Evolutionary conservation across 2,113 vertebrate species (phyloP).

Genomic region (Salvelinus alpinus): DNA sequence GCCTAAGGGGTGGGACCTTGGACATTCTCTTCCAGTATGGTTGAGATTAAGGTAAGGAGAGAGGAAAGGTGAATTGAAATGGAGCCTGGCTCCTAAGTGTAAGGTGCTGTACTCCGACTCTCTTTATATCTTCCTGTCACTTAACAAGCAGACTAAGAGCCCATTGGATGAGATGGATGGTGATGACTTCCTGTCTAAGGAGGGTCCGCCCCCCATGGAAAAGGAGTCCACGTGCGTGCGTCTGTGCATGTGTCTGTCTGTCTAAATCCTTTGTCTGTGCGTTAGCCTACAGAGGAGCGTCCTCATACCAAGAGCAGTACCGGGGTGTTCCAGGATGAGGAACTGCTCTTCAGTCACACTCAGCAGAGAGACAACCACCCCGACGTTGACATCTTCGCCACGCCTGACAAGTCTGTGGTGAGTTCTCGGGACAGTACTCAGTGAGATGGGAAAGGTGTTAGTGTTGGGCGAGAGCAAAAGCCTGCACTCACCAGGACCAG

Average conservation of each 20-base stretch:
- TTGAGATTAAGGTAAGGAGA: too few species aligned
- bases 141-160: slow-evolving; percentile 52
- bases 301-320: slow-evolving; percentile 83
- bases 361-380: slow-evolving; percentile 96
- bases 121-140: too few species aligned
- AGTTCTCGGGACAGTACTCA: slow-evolving; percentile 42
- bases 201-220: slow-evolving; percentile 60
- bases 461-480: background rate
- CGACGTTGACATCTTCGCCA: slow-evolving; percentile 91
- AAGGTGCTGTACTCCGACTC: too few species aligned
- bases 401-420: slow-evolving; percentile 77
- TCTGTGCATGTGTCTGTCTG: background rate
- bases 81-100: too few species aligned
- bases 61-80: too few species aligned
- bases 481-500: background rate
- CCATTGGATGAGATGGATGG: slow-evolving; percentile 41
- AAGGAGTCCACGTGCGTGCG: slow-evolving; percentile 64
- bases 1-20: too few species aligned
- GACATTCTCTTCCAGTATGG: too few species aligned
- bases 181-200: slow-evolving; percentile 64
- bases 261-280: background rate
- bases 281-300: slow-evolving; percentile 70
- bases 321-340: slow-evolving; percentile 94
- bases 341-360: slow-evolving; percentile 92
- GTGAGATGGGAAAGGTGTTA: too few species aligned